phyloP scores from a whole-genome alignment of 2,113 vertebrate genomes.

The Coregonus clupeaformis region DNA sequence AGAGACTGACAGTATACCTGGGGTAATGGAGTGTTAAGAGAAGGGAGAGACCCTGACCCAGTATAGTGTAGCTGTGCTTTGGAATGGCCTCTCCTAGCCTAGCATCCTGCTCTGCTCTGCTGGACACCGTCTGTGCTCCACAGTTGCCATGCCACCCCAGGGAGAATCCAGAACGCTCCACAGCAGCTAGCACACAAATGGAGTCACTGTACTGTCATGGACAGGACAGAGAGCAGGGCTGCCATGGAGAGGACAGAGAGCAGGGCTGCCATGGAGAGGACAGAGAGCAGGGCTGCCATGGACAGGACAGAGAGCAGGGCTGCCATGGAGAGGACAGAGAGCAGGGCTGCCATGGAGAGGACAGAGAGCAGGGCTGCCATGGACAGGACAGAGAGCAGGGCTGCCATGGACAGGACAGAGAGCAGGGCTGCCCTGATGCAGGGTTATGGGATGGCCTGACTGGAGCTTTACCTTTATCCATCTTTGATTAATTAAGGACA shows the following conservation, averaged over 20 bases:
- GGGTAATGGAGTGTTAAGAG: too few species aligned
- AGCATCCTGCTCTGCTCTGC: neutral
- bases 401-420: too few species aligned
- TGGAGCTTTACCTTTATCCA: neutral
- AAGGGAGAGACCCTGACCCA: too few species aligned
- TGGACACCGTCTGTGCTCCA: neutral
- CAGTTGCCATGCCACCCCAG: neutral
- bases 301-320: too few species aligned
- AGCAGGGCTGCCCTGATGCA: too few species aligned
- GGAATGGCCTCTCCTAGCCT: neutral
- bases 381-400: too few species aligned
- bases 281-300: neutral
- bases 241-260: neutral
- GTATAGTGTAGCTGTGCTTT: too few species aligned
- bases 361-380: too few species aligned
- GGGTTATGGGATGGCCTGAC: neutral
- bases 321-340: neutral
- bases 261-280: neutral
- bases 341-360: neutral
- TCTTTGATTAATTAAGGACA: neutral
- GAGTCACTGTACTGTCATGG: neutral
- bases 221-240: neutral
- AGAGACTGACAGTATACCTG: too few species aligned
- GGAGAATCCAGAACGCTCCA: neutral
- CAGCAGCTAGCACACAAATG: constrained; percentile 10